A percentile compares a stretch with the other conserved stretches of the same genome.
Conservation (phyloP, 2,113 vertebrate species). For the Gambusia holbrooki region DNA sequence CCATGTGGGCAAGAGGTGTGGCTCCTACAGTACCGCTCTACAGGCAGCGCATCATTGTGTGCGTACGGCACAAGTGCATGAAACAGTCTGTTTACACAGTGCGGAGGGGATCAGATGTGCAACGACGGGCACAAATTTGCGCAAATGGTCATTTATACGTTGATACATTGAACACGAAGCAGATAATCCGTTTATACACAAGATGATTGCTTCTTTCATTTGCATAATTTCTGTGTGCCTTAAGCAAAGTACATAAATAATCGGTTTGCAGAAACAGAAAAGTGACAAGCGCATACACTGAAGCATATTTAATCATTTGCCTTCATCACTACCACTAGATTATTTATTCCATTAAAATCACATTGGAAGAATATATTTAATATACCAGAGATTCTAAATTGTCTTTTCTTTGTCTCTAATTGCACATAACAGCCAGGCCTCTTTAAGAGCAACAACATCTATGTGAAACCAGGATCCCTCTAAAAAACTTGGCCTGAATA, state of each 20-base stretch:
- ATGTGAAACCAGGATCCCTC: constrained; percentile 35
- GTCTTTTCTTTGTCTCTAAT: not conserved
- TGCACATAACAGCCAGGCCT: constrained; percentile 12
- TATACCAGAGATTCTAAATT: not conserved
- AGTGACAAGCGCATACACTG: constrained; percentile 4
- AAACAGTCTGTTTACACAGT: constrained; percentile 29
- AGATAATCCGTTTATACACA: constrained; percentile 12
- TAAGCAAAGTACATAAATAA: constrained; percentile 12
- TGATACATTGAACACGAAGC: constrained; percentile 23
- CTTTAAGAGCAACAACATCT: constrained; percentile 19
- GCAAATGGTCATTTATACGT: constrained; percentile 32
- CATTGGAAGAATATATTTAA: constrained; percentile 3
- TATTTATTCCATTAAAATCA: constrained; percentile 6
- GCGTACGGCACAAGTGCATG: constrained; percentile 1
- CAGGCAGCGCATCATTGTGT: constrained; percentile 21
- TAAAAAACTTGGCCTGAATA: constrained; percentile 20
- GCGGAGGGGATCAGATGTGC: constrained; percentile 46
- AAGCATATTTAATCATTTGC: constrained; percentile 29
- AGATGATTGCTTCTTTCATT: constrained; percentile 18
- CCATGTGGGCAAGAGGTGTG: constrained; percentile 54
- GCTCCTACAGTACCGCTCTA: constrained; percentile 22
- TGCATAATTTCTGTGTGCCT: constrained; percentile 12
- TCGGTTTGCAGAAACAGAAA: constrained; percentile 23
- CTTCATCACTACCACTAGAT: constrained; percentile 5
- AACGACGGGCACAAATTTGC: constrained; percentile 14